A percentile compares a stretch with the other conserved stretches of the same genome.
Evolutionary conservation across 92 coral and sea anemone genomes (phyloP).

Genomic region (Bergia puertoricense): DNA sequence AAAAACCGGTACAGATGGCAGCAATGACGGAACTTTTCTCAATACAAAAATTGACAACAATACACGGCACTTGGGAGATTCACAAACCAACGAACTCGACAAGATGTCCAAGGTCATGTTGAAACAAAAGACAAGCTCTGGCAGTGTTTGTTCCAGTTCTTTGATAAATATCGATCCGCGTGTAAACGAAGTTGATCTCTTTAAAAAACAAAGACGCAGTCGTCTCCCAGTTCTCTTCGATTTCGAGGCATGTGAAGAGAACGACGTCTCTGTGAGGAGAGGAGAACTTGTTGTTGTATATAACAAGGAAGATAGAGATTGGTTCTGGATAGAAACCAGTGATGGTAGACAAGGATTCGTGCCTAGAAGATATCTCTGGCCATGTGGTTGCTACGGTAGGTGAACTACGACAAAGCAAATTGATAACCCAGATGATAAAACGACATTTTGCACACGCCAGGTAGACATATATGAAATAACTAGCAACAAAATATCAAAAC

Average conservation of each 20-base stretch:
- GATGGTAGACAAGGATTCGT: conserved; percentile 59
- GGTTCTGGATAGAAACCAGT: conserved; percentile 68
- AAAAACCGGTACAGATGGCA: neutral
- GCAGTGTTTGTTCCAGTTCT: neutral
- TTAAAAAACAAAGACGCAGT: conserved; percentile 23
- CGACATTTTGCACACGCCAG: neutral
- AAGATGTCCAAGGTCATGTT: neutral
- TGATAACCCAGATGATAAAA: neutral
- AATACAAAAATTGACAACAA: conserved; percentile 1
- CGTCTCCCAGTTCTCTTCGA: conserved; percentile 62
- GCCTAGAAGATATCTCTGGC: conserved; percentile 65
- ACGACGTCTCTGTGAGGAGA: conserved; percentile 57
- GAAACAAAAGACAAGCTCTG: conserved; percentile 5
- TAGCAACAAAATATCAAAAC: neutral
- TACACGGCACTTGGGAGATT: neutral
- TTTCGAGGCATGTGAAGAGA: conserved; percentile 59
- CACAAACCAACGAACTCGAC: neutral
- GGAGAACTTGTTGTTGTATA: conserved; percentile 61
- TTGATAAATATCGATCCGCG: neutral
- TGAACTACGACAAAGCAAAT: neutral
- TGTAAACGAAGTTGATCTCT: neutral
- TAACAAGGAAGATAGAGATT: conserved; percentile 62
- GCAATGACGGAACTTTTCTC: neutral
- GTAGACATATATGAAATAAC: neutral
- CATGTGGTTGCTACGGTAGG: conserved; percentile 72